These are phyloP conservation scores for Paradoxurus hermaphroditus DNA, from an alignment of 2,113 vertebrate genomes.

Conservation along the genomic window DNA sequence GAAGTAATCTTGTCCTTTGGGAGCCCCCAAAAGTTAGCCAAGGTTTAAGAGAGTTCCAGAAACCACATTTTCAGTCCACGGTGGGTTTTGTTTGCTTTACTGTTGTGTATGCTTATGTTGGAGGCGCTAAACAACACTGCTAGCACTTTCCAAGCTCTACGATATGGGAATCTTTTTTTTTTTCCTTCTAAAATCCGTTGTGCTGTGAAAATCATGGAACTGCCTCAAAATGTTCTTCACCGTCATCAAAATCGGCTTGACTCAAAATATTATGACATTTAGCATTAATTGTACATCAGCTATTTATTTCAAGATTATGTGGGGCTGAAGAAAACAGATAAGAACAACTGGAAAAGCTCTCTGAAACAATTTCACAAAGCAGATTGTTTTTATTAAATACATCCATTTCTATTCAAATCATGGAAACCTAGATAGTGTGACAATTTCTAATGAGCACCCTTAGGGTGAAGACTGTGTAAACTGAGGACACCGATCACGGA, in stretches of 20 bases:
- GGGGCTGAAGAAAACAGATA: not conserved
- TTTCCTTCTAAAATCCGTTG: not conserved
- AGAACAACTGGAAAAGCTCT: not conserved
- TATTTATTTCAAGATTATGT: not conserved
- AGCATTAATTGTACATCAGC: not conserved
- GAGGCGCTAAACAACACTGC: not conserved
- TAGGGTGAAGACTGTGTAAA: not conserved
- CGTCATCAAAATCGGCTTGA: not conserved
- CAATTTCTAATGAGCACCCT: not conserved
- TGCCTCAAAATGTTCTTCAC: not conserved
- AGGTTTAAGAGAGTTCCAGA: slow-evolving; percentile 58
- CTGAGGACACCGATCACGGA: not conserved
- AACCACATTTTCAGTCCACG: slow-evolving; percentile 22
- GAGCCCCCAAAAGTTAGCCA: slow-evolving; percentile 53
- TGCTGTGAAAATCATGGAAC: not conserved
- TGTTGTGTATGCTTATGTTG: slow-evolving; percentile 56
- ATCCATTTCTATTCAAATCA: not conserved
- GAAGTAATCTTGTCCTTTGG: slow-evolving; percentile 68
- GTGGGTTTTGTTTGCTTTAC: slow-evolving; percentile 50
- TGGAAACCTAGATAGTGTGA: not conserved
- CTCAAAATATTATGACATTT: not conserved
- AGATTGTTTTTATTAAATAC: not conserved
- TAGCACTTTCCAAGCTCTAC: not conserved
- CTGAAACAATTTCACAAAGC: not conserved
- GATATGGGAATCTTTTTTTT: slow-evolving; percentile 13